Conservation (phyloP, 1,140 invertebrate species). For the Scaptomyza pallida region DNA sequence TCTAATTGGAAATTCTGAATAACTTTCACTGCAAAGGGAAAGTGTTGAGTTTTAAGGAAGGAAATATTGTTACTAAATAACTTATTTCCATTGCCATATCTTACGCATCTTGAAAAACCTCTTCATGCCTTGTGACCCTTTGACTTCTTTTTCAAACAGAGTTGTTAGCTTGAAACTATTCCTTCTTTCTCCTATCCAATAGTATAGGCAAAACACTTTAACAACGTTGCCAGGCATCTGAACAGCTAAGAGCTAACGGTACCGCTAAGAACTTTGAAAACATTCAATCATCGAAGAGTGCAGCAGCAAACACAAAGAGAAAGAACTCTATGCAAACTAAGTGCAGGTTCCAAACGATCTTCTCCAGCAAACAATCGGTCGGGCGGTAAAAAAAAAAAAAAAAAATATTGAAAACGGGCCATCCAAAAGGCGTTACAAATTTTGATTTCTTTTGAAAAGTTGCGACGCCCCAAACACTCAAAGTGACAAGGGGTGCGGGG, state of each 20-base stretch:
- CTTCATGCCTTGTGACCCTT: too few species aligned
- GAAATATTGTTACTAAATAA: too few species aligned
- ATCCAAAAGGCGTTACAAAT: constrained; percentile 81
- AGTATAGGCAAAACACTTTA: constrained; percentile 31
- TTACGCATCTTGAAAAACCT: too few species aligned
- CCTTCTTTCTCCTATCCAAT: background rate
- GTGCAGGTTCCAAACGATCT: constrained; percentile 49
- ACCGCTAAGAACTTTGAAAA: constrained; percentile 44
- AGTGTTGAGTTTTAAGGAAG: constrained; percentile 30
- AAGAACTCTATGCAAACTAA: constrained; percentile 75
- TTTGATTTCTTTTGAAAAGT: constrained; percentile 79
- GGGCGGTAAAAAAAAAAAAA: constrained; percentile 25
- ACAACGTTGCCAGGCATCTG: background rate
- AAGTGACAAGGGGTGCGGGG: constrained; percentile 2
- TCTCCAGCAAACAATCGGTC: constrained; percentile 20
- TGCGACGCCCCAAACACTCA: constrained; percentile 60
- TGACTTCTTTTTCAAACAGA: too few species aligned
- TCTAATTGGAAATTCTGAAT: constrained; percentile 21
- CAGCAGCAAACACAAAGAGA: constrained; percentile 6
- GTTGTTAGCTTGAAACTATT: too few species aligned
- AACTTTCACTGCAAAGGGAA: constrained; percentile 44
- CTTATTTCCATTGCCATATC: too few species aligned
- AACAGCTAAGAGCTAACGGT: constrained; percentile 51
- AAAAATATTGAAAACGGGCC: constrained; percentile 59
- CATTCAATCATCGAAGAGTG: constrained; percentile 47